Conservation (phyloP, 2,888 invertebrate genomes). For the Cephus pulcher region DNA sequence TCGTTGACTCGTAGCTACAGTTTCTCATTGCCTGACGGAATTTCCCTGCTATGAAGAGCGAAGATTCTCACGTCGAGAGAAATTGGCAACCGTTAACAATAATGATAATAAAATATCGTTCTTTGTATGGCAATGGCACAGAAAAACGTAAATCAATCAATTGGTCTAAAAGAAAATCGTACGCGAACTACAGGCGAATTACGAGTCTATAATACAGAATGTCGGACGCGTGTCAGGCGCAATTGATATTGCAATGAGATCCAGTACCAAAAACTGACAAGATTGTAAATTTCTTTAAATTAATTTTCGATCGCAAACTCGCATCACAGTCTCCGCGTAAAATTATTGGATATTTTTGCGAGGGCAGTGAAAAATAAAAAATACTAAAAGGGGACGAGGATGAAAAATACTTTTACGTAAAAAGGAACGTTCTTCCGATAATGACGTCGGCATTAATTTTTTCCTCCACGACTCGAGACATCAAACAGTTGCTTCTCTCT, state of each 20-base stretch:
- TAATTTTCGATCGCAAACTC: slow-evolving; percentile 13
- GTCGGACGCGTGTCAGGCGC: background rate
- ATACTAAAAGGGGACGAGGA: background rate
- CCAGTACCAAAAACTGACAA: background rate
- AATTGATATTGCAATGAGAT: background rate
- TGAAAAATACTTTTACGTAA: background rate
- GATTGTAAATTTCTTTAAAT: slow-evolving; percentile 13
- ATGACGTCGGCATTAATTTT: background rate
- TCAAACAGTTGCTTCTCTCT: background rate
- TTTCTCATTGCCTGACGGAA: background rate
- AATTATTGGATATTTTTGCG: background rate
- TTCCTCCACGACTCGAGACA: background rate
- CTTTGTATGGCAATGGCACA: slow-evolving; percentile 61
- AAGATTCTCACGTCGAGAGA: background rate
- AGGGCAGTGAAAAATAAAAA: background rate
- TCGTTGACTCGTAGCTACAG: slow-evolving; percentile 23
- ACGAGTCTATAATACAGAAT: background rate
- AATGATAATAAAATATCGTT: slow-evolving; percentile 44
- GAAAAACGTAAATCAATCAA: slow-evolving; percentile 30
- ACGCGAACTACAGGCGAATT: background rate
- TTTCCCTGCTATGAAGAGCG: background rate
- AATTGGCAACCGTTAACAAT: slow-evolving; percentile 20
- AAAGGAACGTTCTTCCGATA: background rate
- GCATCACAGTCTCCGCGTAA: slow-evolving; percentile 13
- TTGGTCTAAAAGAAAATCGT: slow-evolving; percentile 10